These are phyloP conservation scores for Probaryconus sp. DNA, from an alignment of 1,140 invertebrate species.

Conservation along the genomic window DNA sequence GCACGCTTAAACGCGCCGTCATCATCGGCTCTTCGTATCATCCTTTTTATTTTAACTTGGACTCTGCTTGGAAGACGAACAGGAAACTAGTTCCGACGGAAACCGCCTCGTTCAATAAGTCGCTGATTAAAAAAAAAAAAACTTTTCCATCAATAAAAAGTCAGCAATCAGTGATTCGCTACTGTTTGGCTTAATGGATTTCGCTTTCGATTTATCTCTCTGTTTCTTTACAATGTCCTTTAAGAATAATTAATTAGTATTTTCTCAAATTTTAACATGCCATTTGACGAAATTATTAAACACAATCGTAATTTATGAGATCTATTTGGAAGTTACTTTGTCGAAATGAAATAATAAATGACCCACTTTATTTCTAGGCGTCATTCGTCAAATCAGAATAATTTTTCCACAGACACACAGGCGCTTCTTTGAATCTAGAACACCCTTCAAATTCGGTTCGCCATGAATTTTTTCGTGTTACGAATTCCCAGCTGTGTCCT, in stretches of 20 bases:
- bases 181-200: slow-evolving; percentile 42
- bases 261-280: too few relatives aligned
- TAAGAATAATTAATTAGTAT: too few relatives aligned
- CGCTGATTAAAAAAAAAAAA: slow-evolving; percentile 17
- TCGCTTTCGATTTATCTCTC: slow-evolving; percentile 21
- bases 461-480: slow-evolving; percentile 62
- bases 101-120: slow-evolving; percentile 40
- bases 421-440: slow-evolving; percentile 18
- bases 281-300: too few relatives aligned
- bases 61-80: slow-evolving; percentile 24
- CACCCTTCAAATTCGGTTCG: slow-evolving; percentile 55
- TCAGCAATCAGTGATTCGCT: slow-evolving; percentile 30
- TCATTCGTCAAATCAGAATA: slow-evolving; percentile 44
- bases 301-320: too few relatives aligned
- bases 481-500: slow-evolving; percentile 68
- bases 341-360: slow-evolving; percentile 42
- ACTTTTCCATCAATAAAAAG: slow-evolving; percentile 24
- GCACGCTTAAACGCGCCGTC: slow-evolving; percentile 63
- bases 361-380: slow-evolving; percentile 38
- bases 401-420: slow-evolving; percentile 22
- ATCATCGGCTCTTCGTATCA: slow-evolving; percentile 39
- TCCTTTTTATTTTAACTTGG: slow-evolving; percentile 27
- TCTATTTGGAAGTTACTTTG: slow-evolving; percentile 21
- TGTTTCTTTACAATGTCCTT: too few relatives aligned
- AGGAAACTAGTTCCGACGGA: slow-evolving; percentile 58